Evolutionary conservation across 2,888 invertebrate species (phyloP).

Genomic region (Neoaliturus tenellus): DNA sequence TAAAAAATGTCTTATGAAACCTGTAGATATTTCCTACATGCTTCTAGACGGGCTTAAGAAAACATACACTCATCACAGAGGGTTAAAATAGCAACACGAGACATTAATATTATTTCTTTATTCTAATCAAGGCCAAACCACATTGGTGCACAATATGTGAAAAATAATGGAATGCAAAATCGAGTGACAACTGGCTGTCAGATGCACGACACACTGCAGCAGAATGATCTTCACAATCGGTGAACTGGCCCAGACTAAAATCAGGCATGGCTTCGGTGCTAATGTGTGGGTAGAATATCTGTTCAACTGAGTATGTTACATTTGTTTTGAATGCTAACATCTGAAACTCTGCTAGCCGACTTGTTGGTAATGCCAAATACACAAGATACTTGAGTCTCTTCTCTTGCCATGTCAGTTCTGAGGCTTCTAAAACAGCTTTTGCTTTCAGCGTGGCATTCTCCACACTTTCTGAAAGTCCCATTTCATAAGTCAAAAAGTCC

Average conservation of each 20-base stretch:
- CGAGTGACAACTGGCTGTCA: constrained; percentile 68
- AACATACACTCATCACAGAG: too few relatives aligned
- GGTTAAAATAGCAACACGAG: too few relatives aligned
- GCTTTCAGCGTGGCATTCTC: constrained; percentile 76
- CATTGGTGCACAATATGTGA: constrained; percentile 73
- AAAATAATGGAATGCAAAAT: constrained; percentile 71
- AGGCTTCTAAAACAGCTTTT: constrained; percentile 76
- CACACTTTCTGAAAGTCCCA: constrained; percentile 78
- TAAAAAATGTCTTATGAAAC: too few relatives aligned
- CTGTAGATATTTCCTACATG: too few relatives aligned
- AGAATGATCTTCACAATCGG: constrained; percentile 18
- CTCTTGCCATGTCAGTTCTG: constrained; percentile 75
- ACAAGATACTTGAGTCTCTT: constrained; percentile 79
- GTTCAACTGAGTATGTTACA: constrained; percentile 61
- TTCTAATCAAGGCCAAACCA: constrained; percentile 74
- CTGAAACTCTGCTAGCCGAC: constrained; percentile 77
- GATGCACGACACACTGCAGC: constrained; percentile 10
- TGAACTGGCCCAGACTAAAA: constrained; percentile 35
- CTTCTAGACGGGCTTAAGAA: too few relatives aligned
- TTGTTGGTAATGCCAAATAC: constrained; percentile 84
- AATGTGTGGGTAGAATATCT: constrained; percentile 84
- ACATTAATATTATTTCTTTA: constrained; percentile 67
- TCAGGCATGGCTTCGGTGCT: constrained; percentile 76
- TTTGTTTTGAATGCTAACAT: constrained; percentile 69
- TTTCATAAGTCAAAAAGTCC: constrained; percentile 83